phyloP scores from a whole-genome alignment of 2,797 vertebrate species.

The Pseudocheirus occidentalis region DNA sequence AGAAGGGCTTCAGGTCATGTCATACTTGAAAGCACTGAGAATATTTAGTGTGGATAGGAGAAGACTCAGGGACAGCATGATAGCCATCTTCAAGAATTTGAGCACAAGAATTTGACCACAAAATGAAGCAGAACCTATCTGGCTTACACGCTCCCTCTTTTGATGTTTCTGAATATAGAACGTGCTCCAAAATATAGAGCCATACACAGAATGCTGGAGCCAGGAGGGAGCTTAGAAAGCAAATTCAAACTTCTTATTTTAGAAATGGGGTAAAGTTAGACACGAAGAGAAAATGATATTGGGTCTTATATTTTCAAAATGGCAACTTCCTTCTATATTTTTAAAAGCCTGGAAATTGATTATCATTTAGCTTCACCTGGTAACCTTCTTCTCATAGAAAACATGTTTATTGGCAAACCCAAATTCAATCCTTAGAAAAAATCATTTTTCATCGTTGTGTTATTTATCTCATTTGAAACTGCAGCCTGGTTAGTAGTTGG shows the following conservation, averaged over 20 bases:
- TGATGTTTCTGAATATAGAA: constrained; percentile 30
- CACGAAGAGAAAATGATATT: neutral
- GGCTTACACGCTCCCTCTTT: constrained; percentile 23
- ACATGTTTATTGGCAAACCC: neutral
- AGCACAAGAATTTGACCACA: neutral
- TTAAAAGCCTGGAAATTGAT: constrained; percentile 23
- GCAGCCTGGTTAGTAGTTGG: neutral
- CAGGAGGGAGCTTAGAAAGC: neutral
- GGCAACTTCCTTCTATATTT: constrained; percentile 37
- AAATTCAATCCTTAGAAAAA: neutral
- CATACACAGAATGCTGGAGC: neutral
- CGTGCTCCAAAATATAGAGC: constrained; percentile 15
- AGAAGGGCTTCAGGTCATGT: neutral
- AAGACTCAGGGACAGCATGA: neutral
- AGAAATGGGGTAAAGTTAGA: neutral
- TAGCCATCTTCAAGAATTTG: neutral
- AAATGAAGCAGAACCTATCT: constrained; percentile 31
- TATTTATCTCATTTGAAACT: constrained; percentile 47
- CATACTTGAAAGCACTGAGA: neutral
- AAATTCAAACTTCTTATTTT: neutral
- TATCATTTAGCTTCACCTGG: constrained; percentile 17
- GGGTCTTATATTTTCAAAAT: constrained; percentile 19
- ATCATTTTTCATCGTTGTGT: constrained; percentile 26
- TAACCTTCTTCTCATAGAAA: constrained; percentile 46
- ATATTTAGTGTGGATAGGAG: neutral